These are phyloP conservation scores for Vireo griseus DNA, from an alignment of 2,797 vertebrate species.

Conservation along the genomic window DNA sequence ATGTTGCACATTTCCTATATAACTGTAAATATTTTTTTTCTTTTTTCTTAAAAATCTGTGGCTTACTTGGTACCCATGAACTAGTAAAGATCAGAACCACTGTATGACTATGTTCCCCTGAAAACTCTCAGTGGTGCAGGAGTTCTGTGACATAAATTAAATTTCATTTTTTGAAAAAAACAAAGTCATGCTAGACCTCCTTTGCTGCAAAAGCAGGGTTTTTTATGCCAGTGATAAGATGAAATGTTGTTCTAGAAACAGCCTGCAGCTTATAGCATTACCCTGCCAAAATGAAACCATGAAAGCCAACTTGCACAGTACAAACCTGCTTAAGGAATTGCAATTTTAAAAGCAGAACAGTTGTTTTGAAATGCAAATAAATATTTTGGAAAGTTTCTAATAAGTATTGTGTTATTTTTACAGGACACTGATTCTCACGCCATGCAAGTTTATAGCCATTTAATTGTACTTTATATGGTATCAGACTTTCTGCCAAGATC, in stretches of 20 bases:
- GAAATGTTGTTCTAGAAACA: constrained; percentile 5
- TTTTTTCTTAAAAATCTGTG: background rate
- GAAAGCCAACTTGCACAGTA: background rate
- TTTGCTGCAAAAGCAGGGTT: background rate
- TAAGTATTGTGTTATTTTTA: constrained; percentile 36
- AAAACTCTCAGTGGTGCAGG: background rate
- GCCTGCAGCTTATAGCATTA: background rate
- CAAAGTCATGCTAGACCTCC: background rate
- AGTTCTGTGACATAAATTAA: background rate
- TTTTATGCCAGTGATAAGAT: background rate
- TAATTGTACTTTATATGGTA: constrained; percentile 55
- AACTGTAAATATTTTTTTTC: background rate
- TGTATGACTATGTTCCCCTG: background rate
- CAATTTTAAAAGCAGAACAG: background rate
- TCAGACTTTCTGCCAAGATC: constrained; percentile 52
- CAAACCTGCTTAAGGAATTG: background rate
- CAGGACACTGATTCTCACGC: constrained; percentile 31
- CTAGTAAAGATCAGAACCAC: background rate
- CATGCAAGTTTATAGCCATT: constrained; percentile 48
- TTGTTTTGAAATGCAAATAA: constrained; percentile 40
- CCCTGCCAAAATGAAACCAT: background rate
- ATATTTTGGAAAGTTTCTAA: constrained; percentile 17
- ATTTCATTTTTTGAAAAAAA: background rate
- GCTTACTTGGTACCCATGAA: background rate
- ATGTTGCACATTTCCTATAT: background rate